phyloP scores from a whole-genome alignment of 2,113 vertebrate species.

The Cryptomyrus ogoouensis region DNA sequence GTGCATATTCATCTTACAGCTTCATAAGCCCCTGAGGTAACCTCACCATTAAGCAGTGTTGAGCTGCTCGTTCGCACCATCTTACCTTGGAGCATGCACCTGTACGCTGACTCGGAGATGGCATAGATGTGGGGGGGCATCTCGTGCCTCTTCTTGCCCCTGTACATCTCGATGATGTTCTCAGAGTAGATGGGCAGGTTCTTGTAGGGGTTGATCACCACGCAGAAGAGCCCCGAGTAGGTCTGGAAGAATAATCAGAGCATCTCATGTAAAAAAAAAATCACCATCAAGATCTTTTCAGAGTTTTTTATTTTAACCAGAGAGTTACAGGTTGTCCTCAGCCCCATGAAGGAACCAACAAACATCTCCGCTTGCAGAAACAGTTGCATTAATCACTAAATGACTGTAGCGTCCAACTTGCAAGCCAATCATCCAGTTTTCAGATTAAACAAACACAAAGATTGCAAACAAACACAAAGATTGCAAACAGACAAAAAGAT shows the following conservation, averaged over 20 bases:
- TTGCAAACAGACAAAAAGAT: too few relatives aligned
- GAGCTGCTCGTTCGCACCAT: background rate
- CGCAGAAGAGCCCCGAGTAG: conserved; percentile 62
- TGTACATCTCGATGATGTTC: conserved; percentile 67
- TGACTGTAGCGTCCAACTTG: background rate
- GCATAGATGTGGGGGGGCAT: conserved; percentile 66
- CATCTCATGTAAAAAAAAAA: background rate
- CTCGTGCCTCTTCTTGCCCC: conserved; percentile 63
- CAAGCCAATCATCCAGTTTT: background rate
- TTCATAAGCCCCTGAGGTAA: background rate
- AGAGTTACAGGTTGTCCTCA: background rate
- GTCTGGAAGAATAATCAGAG: conserved; percentile 42
- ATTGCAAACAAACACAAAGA: too few relatives aligned
- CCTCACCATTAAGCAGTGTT: background rate
- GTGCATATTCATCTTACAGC: background rate
- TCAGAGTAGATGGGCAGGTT: conserved; percentile 66
- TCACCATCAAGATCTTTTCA: background rate
- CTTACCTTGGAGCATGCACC: conserved; percentile 65
- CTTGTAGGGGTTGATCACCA: conserved; percentile 68
- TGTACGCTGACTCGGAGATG: conserved; percentile 63
- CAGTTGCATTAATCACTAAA: background rate
- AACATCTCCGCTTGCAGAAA: background rate
- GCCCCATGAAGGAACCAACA: background rate
- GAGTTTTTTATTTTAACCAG: background rate
- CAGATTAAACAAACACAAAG: background rate